Evolutionary conservation across 2,113 vertebrate species (phyloP).

Genomic region (Lanius ludovicianus): DNA sequence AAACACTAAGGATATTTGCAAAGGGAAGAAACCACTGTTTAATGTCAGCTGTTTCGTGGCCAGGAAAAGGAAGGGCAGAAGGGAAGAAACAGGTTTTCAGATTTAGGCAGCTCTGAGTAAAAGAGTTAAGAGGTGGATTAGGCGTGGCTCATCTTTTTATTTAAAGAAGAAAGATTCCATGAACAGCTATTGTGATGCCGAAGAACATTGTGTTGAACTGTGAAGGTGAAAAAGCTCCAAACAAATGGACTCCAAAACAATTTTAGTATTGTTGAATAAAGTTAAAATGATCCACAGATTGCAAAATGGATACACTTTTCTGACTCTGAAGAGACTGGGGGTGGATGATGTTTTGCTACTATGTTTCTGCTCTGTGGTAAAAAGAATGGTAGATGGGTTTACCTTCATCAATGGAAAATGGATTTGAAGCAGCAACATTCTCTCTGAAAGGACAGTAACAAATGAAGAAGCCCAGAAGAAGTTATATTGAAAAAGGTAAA

Average conservation of each 20-base stretch:
- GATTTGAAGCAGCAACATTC: not conserved
- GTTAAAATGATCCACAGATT: not conserved
- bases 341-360: not conserved
- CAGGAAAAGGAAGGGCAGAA: not conserved
- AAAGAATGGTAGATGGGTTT: not conserved
- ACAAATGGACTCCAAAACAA: not conserved
- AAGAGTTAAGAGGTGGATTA: not conserved
- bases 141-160: not conserved
- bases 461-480: not conserved
- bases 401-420: not conserved
- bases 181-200: not conserved
- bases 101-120: not conserved
- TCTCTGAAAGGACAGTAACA: not conserved
- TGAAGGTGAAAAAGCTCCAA: not conserved
- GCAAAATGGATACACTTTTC: not conserved
- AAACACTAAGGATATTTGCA: not conserved
- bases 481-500: not conserved
- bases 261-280: not conserved
- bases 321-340: not conserved
- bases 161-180: not conserved
- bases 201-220: not conserved
- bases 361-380: not conserved
- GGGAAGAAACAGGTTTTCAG: not conserved
- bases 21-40: not conserved
- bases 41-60: not conserved